A percentile compares a stretch with the other conserved stretches of the same genome.
These are phyloP conservation scores for Coleophora flavipennella DNA, from an alignment of 2,888 invertebrate genomes.

Conservation along the genomic window DNA sequence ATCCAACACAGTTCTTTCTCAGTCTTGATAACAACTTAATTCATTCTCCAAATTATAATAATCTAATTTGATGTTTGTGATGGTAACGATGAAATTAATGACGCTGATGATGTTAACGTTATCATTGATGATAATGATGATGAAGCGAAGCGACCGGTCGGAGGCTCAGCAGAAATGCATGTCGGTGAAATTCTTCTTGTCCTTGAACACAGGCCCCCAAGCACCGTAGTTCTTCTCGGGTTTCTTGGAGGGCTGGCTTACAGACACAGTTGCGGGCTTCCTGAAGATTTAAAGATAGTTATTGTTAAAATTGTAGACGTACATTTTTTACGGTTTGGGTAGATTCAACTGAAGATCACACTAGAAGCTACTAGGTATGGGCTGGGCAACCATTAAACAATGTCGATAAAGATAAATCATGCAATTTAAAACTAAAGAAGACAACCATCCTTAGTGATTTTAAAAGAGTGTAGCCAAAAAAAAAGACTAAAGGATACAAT, in stretches of 20 bases:
- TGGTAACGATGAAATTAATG: constrained; percentile 22
- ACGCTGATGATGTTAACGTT: constrained; percentile 7
- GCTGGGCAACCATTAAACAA: too few species aligned
- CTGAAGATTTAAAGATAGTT: constrained; percentile 28
- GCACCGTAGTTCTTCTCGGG: constrained; percentile 71
- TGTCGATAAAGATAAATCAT: too few species aligned
- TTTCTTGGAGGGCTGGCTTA: constrained; percentile 39
- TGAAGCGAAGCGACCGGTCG: constrained; percentile 18
- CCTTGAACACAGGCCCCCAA: constrained; percentile 83
- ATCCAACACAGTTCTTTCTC: background rate
- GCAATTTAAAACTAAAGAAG: too few species aligned
- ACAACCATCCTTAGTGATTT: too few species aligned
- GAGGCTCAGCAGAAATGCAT: constrained; percentile 76
- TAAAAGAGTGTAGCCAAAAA: too few species aligned
- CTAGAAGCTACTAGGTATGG: too few species aligned
- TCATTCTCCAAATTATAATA: background rate
- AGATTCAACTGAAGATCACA: too few species aligned
- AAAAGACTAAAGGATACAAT: too few species aligned
- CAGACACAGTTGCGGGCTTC: constrained; percentile 27
- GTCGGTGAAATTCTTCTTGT: constrained; percentile 79
- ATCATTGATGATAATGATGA: constrained; percentile 22
- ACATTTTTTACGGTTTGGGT: too few species aligned
- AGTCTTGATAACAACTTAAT: background rate
- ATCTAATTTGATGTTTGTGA: constrained; percentile 3
- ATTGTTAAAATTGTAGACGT: too few species aligned